Evolutionary conservation across 2,888 invertebrate species (phyloP), one percentile per base, ranked within the genome.

Genomic region (Minunthozetes semirufus): DNA sequence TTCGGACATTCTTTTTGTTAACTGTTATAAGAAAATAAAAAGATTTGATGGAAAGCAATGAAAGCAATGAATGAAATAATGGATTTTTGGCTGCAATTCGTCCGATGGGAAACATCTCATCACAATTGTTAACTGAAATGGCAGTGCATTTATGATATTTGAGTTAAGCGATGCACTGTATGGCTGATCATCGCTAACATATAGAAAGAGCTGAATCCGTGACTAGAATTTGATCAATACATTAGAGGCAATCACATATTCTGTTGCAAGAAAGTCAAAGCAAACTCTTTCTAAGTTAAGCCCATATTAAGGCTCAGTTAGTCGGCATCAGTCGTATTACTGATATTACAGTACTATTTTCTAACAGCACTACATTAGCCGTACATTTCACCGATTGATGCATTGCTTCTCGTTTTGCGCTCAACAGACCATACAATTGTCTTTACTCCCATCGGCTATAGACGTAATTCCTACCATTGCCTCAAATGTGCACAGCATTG

Each of bases 61-160:
- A 9, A 59, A 15, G 53, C 13, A 11, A 53, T 11, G 46, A 53
- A 53, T 15, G 66, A 9, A 66, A 66, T 66, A 66, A 66, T 66
- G 29, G 66, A 38, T 66, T 66, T 2, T 38, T 38, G 3, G 66
- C 38, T 38, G 3, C n/a, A 29, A 66, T 66, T 38, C 5, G 66
- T 66, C 66, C 66, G 42, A 38, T 66, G 66, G 66, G 66, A 66
- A n/a, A 66, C 66, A 66, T 66, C 66, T 66, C 38, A 66, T 66
- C 42, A n/a, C 66, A 66, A 66, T 66, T 66, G 66, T 66, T 66
- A 66, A 66, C 66, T 66, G 38, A 66, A 66, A 66, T 66, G 5
- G 66, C 42, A 38, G 19, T 66, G 38, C 66, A 66, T 66, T 61
- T 66, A 66, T 66, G 66, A 66, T 66, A 66, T 66, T 66, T 66